These are phyloP conservation scores for Rhineura floridana DNA, from an alignment of 2,113 vertebrate species.

Conservation along the genomic window DNA sequence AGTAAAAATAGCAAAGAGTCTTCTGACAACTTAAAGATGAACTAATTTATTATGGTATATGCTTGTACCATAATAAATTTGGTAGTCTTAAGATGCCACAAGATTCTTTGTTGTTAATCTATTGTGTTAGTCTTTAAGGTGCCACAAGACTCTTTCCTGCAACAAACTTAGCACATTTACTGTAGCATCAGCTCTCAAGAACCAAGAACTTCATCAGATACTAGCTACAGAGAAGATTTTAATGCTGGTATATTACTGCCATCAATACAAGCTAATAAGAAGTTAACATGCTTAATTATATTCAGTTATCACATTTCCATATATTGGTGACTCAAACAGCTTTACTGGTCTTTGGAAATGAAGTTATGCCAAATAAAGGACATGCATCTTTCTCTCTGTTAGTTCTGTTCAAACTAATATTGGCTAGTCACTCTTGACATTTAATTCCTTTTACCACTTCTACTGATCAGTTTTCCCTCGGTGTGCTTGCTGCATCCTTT, in stretches of 20 bases:
- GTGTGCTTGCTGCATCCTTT: neutral
- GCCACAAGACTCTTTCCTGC: neutral
- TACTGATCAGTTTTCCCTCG: neutral
- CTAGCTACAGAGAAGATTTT: neutral
- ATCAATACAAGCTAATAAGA: conserved; percentile 4
- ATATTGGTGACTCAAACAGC: neutral
- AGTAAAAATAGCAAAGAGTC: neutral
- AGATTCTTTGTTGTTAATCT: too few species aligned
- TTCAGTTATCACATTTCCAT: neutral
- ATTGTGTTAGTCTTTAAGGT: neutral
- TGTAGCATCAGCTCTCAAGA: neutral
- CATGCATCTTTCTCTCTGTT: neutral
- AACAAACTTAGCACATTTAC: neutral
- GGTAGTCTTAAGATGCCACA: too few species aligned
- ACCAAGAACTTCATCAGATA: neutral
- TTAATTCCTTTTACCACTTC: neutral
- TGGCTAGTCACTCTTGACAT: neutral
- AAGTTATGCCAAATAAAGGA: conserved; percentile 28
- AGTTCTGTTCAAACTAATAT: neutral
- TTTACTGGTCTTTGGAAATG: neutral
- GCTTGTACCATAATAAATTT: too few species aligned
- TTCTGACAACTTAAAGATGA: neutral
- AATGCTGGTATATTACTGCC: conserved; percentile 6
- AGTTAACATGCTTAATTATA: conserved; percentile 5
- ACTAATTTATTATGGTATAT: neutral